Conservation (phyloP, 2,797 vertebrate species). For the Acrossocheilus wenchowensis region DNA sequence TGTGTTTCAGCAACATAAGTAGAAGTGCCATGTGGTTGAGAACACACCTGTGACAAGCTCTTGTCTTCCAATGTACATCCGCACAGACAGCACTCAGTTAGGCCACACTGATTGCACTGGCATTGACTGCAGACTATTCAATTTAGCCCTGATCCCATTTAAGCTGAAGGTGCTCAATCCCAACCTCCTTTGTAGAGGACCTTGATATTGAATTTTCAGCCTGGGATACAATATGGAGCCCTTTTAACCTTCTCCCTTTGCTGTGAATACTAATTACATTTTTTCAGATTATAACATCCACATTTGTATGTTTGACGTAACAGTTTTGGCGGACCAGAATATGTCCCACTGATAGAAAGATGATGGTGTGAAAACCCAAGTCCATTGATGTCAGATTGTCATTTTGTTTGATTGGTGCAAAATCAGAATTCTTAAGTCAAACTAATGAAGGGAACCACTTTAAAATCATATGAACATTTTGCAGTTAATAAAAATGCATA, state of each 20-base stretch:
- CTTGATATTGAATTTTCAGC: slow-evolving; percentile 58
- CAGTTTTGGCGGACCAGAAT: slow-evolving; percentile 19
- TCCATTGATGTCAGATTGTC: background rate
- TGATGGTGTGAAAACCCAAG: background rate
- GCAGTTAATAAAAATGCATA: background rate
- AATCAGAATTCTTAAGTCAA: background rate
- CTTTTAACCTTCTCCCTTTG: slow-evolving; percentile 45
- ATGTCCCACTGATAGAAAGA: slow-evolving; percentile 15
- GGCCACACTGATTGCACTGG: slow-evolving; percentile 52
- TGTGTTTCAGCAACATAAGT: slow-evolving; percentile 1
- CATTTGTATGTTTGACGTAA: slow-evolving; percentile 1
- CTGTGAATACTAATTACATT: slow-evolving; percentile 54
- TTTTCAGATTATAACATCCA: slow-evolving; percentile 27
- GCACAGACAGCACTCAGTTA: slow-evolving; percentile 36
- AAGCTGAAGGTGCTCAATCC: slow-evolving; percentile 47
- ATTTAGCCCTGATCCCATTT: slow-evolving; percentile 61
- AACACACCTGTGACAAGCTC: slow-evolving; percentile 1
- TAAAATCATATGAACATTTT: background rate
- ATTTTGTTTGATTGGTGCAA: background rate
- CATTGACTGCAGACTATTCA: slow-evolving; percentile 53
- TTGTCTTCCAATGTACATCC: slow-evolving; percentile 8
- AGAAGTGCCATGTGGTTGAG: slow-evolving; percentile 11
- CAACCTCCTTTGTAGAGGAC: slow-evolving; percentile 48
- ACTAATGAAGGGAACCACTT: background rate
- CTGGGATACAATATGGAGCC: slow-evolving; percentile 47